Evolutionary conservation across 2,888 invertebrate species (phyloP).

Genomic region (Prosopocoilus inquinatus): DNA sequence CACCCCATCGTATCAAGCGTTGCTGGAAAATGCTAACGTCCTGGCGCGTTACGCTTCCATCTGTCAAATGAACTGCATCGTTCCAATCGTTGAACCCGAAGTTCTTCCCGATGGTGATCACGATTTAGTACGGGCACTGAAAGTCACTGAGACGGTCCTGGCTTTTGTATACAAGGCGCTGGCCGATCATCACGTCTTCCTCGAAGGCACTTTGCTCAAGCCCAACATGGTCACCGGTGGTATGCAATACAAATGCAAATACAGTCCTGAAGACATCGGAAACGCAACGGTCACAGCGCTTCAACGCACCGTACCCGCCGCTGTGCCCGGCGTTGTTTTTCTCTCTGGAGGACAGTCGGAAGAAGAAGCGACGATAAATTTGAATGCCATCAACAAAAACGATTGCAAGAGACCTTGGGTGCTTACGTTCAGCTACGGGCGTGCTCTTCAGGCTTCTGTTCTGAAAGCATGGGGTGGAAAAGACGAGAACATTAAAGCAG

Average conservation of each 20-base stretch:
- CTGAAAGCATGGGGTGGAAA: conserved; percentile 91
- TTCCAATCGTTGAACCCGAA: conserved; percentile 71
- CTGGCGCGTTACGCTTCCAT: conserved; percentile 63
- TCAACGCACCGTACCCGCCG: conserved; percentile 86
- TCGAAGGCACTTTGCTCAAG: conserved; percentile 94
- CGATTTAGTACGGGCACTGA: conserved; percentile 57
- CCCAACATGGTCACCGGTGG: conserved; percentile 84
- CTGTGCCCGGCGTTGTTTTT: conserved; percentile 92
- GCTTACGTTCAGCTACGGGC: conserved; percentile 93
- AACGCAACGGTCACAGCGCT: conserved; percentile 88
- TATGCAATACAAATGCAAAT: conserved; percentile 69
- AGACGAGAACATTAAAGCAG: conserved; percentile 75
- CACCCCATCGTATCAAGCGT: conserved; percentile 58
- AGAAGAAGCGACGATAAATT: conserved; percentile 89
- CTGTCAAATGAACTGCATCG: conserved; percentile 61
- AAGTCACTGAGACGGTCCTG: conserved; percentile 86
- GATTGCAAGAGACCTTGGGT: conserved; percentile 88
- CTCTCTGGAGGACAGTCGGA: conserved; percentile 96
- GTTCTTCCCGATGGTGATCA: conserved; percentile 58
- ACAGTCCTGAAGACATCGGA: conserved; percentile 71
- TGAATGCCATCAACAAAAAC: conserved; percentile 93
- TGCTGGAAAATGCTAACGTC: conserved; percentile 61
- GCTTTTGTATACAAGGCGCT: conserved; percentile 93
- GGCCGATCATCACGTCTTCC: conserved; percentile 90
- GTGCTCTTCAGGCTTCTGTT: conserved; percentile 95